These are phyloP conservation scores for Cyrtorhinus lividipennis DNA, from an alignment of 1,140 invertebrate genomes.

Conservation along the genomic window DNA sequence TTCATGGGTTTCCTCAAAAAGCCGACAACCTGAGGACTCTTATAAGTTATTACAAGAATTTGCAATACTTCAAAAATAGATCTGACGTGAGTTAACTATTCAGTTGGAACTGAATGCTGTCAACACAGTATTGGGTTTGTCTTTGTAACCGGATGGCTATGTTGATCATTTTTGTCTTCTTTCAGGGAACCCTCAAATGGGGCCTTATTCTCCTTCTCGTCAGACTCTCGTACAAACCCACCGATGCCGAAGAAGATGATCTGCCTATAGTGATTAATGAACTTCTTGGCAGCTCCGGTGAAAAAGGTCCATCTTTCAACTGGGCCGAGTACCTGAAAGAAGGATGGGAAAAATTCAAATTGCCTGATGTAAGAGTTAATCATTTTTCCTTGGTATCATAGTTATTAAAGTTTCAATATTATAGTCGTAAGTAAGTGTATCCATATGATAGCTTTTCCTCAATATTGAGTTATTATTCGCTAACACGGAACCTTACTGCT, in stretches of 20 bases:
- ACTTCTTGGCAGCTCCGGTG: not conserved
- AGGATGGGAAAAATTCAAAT: not conserved
- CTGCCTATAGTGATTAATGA: not conserved
- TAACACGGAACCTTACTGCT: too few species aligned
- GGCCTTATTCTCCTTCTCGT: not conserved
- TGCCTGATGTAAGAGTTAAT: not conserved
- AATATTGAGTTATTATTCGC: too few species aligned
- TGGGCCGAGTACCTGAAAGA: not conserved
- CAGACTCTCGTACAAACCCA: not conserved
- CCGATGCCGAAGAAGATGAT: not conserved
- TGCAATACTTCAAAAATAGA: not conserved
- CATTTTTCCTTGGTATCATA: not conserved
- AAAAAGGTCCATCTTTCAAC: not conserved
- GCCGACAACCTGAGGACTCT: not conserved
- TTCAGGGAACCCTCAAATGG: not conserved
- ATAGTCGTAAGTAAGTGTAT: too few species aligned
- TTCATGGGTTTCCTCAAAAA: conserved; percentile 3
- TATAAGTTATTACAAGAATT: not conserved
- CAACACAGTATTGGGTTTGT: not conserved
- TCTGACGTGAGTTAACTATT: not conserved
- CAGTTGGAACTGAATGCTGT: too few species aligned
- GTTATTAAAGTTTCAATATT: too few species aligned
- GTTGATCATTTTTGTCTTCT: not conserved
- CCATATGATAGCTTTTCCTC: too few species aligned
- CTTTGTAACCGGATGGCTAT: not conserved